Evolutionary conservation across 2,888 invertebrate genomes (phyloP), one percentile per base, ranked within the genome.

Genomic region (Drosophila seclusa): DNA sequence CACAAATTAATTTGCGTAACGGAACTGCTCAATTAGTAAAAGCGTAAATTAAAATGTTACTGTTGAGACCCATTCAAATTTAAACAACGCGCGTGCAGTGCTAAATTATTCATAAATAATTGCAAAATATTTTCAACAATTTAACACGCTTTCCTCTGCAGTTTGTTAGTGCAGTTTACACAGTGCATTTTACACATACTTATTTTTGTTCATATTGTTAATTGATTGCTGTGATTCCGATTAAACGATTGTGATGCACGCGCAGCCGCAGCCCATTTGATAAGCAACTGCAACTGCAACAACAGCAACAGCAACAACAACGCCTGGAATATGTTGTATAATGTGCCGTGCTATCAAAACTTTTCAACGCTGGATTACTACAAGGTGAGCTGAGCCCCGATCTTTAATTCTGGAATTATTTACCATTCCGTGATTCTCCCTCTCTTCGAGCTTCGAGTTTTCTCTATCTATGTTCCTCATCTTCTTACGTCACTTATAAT

Each of bases 291-390:
- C 62, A 78, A 38, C 6, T 13, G 55, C 61, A 54, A 40, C 58
- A 57, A 36, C 59, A 54, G 42, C 63, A 60, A 36, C 60, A 60
- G 57, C 70, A 73, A 60, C 61, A 78, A 77, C 78, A 82, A 87
- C 89, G 71, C 73, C 78, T 81, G 85, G 86, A 92, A 91, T 92
- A 93, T 93, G 93, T 93, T 93, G 92, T 93, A 93, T 92, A 93
- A 93, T 92, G 92, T 92, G 81, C 91, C 92, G 79, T 92, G 91
- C 78, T 93, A 91, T 90, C 93, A 92, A 88, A 93, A 93, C 80
- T 92, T 91, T 90, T 91, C 93, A 91, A 92, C 93, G 78, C 93
- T 93, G 93, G 93, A 93, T 92, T 93, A 93, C 91, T 93, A 91
- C 89, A 93, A 93, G 92, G 93, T 93, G 76, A 91, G 91, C 50